Base-by-base conservation (phyloP, 2,888 invertebrate species). In the Aspidiotus rigidus region DNA sequence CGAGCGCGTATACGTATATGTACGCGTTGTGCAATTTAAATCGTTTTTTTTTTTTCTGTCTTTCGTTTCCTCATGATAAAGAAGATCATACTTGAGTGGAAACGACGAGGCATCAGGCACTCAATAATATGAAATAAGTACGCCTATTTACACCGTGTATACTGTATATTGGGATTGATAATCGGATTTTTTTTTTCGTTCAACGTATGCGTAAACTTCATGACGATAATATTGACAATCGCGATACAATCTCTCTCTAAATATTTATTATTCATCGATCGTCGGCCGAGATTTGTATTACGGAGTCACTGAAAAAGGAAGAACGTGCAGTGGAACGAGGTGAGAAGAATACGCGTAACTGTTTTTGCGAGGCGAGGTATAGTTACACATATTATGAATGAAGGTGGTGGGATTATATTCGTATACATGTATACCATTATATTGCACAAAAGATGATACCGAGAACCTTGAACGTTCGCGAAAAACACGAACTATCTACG, bases 41-140 rank as follows among this genome's bases (percentile, higher is more conserved):
- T 28, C 28, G 28, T 28, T 49, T 49, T 49, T 13, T n/a, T 11
- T 49, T 13, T 39, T 59, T 39, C 59, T 17, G 17, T 16, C 39
- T 59, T 59, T 59, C 28, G 39, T 59, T 59, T 59, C 59, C 59
- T 39, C 7, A 39, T 59, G 59, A 59, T 39, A 56, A 16, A 11
- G 9, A 56, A 28, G 28, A 28, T 28, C 28, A 28, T 28, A 28
- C 28, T 28, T 28, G 28, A 28, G 28, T 49, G 49, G 49, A n/a
- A 49, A n/a, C 49, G 49, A 49, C 11, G n/a, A 49, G 49, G 28
- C 28, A 28, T 28, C 28, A n/a, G 49, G 49, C 49, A 49, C 49
- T n/a, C 11, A 3, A 49, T n/a, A 49, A 11, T 49, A 11, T 49
- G 49, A 49, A n/a, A n/a, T 13, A 49, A 49, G 28, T 28, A 28